A percentile compares a stretch with the other conserved stretches of the same genome.
Evolutionary conservation across 2,113 vertebrate genomes (phyloP).

Genomic region (Rhinolophus ferrumequinum): DNA sequence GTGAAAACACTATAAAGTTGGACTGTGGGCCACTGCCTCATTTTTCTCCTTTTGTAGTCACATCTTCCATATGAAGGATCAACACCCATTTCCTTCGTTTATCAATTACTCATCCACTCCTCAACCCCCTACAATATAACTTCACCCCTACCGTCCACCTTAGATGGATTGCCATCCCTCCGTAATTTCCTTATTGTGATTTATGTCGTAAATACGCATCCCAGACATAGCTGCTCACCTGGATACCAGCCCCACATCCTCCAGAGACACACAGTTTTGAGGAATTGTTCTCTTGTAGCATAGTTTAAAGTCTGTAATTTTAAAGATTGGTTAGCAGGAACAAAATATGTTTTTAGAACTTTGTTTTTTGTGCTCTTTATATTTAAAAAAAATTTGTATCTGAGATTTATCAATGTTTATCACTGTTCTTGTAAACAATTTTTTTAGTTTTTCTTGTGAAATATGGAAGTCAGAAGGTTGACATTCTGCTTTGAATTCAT

Average conservation of each 20-base stretch:
- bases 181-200: background rate
- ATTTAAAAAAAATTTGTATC: background rate
- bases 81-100: background rate
- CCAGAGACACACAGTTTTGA: background rate
- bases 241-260: background rate
- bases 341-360: background rate
- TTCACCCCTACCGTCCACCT: background rate
- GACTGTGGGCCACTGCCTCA: background rate
- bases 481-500: constrained; percentile 28
- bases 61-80: background rate
- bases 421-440: background rate
- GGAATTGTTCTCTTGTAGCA: background rate
- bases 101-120: background rate
- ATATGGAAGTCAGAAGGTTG: background rate
- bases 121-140: background rate
- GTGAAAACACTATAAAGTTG: constrained; percentile 1
- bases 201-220: background rate
- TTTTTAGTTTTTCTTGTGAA: background rate
- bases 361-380: background rate
- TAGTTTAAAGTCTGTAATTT: background rate
- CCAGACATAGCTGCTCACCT: background rate
- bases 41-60: background rate
- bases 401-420: background rate
- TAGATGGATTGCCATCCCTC: background rate
- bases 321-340: background rate